Evolutionary conservation across 2,888 invertebrate genomes (phyloP).

Genomic region (Aelia acuminata): DNA sequence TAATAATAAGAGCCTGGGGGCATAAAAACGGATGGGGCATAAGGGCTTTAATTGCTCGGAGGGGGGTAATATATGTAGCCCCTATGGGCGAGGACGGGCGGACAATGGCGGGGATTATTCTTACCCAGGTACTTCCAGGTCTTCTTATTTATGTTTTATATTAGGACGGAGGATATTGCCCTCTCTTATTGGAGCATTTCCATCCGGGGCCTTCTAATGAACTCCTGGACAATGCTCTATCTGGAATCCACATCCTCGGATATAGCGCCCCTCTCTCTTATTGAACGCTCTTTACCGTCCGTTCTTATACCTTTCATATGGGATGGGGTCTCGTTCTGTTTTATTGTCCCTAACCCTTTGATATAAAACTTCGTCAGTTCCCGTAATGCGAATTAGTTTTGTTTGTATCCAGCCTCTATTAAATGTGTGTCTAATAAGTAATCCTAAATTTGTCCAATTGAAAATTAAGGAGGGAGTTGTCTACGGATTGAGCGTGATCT

Average conservation of each 20-base stretch:
- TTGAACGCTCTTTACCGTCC: conserved; percentile 14
- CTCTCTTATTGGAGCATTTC: conserved; percentile 59
- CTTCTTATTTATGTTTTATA: conserved; percentile 64
- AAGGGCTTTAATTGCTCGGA: conserved; percentile 52
- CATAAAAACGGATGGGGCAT: conserved; percentile 54
- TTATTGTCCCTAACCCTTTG: not conserved
- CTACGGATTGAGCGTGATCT: too few species aligned
- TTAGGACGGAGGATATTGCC: conserved; percentile 57
- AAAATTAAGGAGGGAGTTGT: too few species aligned
- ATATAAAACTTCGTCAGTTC: not conserved
- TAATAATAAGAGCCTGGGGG: conserved; percentile 53
- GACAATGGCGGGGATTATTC: conserved; percentile 63
- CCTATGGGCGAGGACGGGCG: conserved; percentile 53
- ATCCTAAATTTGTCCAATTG: too few species aligned
- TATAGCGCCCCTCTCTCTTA: conserved; percentile 18
- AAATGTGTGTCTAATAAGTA: too few species aligned
- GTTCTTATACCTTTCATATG: not conserved
- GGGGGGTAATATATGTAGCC: conserved; percentile 40
- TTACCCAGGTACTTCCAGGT: conserved; percentile 58
- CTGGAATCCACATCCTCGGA: conserved; percentile 23
- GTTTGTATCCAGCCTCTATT: too few species aligned
- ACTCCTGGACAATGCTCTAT: conserved; percentile 48
- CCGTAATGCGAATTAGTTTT: not conserved
- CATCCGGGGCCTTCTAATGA: conserved; percentile 50
- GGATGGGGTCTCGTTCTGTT: not conserved